Evolutionary conservation across 2,888 invertebrate genomes (phyloP), one percentile per base, ranked within the genome.

Genomic region (Diaperis boleti): DNA sequence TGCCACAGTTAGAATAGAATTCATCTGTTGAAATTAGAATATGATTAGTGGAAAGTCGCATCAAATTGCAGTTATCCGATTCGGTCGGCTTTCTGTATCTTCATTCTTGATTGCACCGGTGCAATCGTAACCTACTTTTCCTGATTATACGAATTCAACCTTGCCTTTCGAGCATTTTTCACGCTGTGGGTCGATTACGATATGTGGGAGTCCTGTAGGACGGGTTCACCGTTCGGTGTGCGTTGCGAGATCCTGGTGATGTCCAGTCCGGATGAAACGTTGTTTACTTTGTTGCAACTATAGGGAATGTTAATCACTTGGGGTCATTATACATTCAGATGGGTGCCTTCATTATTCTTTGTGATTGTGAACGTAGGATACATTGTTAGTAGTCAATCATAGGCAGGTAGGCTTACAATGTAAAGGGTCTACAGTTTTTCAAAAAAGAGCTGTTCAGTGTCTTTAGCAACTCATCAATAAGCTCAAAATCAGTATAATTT

Each of bases 141-240:
- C 59, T 33, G 17, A 44, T 54, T 22, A 29, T 60, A 41, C 44
- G 50, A 65, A 63, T 52, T 55, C 59, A 68, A 64, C 68, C 70
- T 70, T 70, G 70, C 65, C 62, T 62, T 54, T 57, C 55, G 63
- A 65, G 6, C 17, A 63, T 65, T 60, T 64, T 65, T n/a, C 55
- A 52, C 59, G 68, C 64, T 44, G 68, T 69, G 63, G 67, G 62
- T 59, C 44, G 62, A 42, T 67, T 49, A 39, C 31, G 5, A 39
- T 37, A 5, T 7, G 62, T 62, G 55, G 62, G 62, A 50, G 62
- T 50, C 35, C 45, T 57, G 62, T 62, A 56, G 62, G 62, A 62
- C 44, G 56, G 15, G 35, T 42, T 13, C 35, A 54, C 54, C 41
- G 45, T 57, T 35, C 13, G 41, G 17, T 42, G 15, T 29, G 15